Conservation (phyloP, 2,113 vertebrate species). For the Tringa solitaria region DNA sequence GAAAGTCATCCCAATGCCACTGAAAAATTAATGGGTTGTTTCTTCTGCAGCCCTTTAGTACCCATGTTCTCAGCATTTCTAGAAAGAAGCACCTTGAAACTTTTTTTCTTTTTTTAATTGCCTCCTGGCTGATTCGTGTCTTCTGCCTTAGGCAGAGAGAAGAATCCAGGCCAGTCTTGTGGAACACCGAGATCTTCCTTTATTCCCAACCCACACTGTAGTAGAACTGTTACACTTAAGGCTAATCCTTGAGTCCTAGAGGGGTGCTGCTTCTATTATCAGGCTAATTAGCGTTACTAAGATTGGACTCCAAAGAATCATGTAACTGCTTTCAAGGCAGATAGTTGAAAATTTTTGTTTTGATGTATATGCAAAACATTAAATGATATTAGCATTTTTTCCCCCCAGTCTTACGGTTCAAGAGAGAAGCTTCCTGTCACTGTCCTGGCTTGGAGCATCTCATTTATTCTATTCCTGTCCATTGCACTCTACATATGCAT, state of each 20-base stretch:
- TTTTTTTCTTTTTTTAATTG: neutral
- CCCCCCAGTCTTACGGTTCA: neutral
- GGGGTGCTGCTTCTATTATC: neutral
- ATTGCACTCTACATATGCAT: accelerated
- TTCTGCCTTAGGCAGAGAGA: neutral
- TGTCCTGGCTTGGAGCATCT: neutral
- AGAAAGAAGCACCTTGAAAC: neutral
- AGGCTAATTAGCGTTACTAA: neutral
- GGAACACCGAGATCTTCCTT: neutral
- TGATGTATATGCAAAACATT: neutral
- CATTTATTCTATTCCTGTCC: neutral
- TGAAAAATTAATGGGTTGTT: neutral
- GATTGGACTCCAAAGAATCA: neutral
- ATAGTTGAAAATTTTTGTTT: neutral
- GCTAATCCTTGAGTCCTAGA: neutral
- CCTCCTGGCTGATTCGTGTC: neutral
- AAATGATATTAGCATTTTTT: neutral
- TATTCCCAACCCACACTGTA: neutral
- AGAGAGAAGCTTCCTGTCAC: neutral
- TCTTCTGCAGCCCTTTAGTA: neutral
- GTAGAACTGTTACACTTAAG: neutral
- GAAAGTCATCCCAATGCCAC: neutral
- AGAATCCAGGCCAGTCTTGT: neutral
- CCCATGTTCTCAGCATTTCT: neutral
- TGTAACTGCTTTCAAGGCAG: neutral